A percentile compares a stretch with the other conserved stretches of the same genome.
phyloP scores from a whole-genome alignment of 2,888 invertebrate genomes.

The Argynnis bischoffii region DNA sequence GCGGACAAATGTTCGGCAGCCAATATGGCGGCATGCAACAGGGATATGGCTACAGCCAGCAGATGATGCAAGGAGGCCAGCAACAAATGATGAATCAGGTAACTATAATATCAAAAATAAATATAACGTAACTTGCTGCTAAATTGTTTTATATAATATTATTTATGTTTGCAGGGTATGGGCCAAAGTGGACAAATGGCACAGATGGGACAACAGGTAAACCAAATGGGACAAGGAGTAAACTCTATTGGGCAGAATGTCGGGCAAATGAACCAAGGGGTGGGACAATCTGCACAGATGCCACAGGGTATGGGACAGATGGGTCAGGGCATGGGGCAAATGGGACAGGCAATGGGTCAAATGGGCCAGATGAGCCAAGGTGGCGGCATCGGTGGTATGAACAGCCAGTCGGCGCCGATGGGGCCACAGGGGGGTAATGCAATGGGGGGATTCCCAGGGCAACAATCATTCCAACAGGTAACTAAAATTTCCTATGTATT shows the following conservation, averaged over 20 bases:
- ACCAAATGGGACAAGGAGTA: constrained; percentile 74
- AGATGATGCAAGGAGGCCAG: constrained; percentile 79
- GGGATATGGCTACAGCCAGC: constrained; percentile 72
- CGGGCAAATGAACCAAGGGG: constrained; percentile 76
- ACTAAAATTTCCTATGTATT: constrained; percentile 10
- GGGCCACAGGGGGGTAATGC: constrained; percentile 75
- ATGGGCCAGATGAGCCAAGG: constrained; percentile 78
- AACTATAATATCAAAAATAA: constrained; percentile 1
- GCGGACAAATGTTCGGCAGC: constrained; percentile 81
- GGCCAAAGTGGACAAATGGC: constrained; percentile 64
- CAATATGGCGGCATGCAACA: constrained; percentile 86
- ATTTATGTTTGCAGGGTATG: constrained; percentile 60
- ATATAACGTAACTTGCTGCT: too few species aligned
- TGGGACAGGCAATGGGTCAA: constrained; percentile 74
- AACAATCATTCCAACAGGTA: constrained; percentile 80
- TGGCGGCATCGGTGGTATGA: constrained; percentile 73
- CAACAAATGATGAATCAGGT: constrained; percentile 81
- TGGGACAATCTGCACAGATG: constrained; percentile 72
- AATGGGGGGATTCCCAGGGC: constrained; percentile 80
- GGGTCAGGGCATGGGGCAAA: constrained; percentile 79
- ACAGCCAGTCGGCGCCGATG: constrained; percentile 76
- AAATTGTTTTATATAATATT: too few species aligned
- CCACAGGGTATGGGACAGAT: constrained; percentile 74
- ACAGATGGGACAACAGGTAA: constrained; percentile 79
- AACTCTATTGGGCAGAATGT: constrained; percentile 73